Base-by-base conservation (phyloP, 2,888 invertebrate genomes). In the Lithophane semibrunnea region DNA sequence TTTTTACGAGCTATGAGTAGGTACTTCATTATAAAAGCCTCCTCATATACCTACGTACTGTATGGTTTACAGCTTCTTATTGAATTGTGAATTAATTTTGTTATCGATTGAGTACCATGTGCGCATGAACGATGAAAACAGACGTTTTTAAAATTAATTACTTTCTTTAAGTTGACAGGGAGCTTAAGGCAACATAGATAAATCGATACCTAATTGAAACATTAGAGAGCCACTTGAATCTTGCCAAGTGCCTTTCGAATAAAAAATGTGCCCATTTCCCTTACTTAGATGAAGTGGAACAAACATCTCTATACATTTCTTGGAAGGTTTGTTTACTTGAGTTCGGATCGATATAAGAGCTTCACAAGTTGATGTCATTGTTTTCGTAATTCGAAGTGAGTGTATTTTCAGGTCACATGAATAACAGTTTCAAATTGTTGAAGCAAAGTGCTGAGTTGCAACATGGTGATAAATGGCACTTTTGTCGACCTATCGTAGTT, bases 271-370 rank as follows among this genome's bases (percentile, higher is more conserved):
- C 12, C 37, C 67, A 21, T 8, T 69, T 24, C 67, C 24, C 24
- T 24, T 70, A 68, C 44, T 58, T 44, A 21, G 47, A 29, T 47
- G 21, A 65, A 78, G 72, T 73, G 63, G 56, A 67, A 72, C 72
- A 68, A 68, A 56, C 56, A 78, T 64, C 54, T 56, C 52, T 47
- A 24, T 63, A 58, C 5, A 71, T 61, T 68, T 85, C 60, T 76
- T 49, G 54, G 60, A 81, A 52, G 37, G 60, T 44, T 58, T 81
- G 76, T 72, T 69, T 63, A 76, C 44, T 60, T 61, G 44, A 58
- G 60, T 64, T 54, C 18, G 49, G 85, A 85, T 85, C 82, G 76
- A 85, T 85, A 80, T n/a, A 12, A 44, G 82, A 77, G 61, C 68
- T 74, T 52, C 64, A 66, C 56, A 42, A 56, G 74, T 70, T 80